Evolutionary conservation across 2,113 vertebrate genomes (phyloP).

Genomic region (Charina bottae): DNA sequence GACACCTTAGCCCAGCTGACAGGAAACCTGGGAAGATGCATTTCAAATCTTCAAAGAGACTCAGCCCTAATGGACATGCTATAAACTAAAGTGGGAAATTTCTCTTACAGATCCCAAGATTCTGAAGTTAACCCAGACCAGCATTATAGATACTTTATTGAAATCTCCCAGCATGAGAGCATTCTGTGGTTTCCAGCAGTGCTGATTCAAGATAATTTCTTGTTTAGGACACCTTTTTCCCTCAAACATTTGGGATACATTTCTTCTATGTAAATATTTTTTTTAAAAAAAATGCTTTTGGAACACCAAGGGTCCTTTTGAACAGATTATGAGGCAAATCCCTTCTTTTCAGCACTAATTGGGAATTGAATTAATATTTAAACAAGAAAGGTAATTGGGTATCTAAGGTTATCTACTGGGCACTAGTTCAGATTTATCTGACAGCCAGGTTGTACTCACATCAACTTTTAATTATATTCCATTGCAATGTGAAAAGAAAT

Average conservation of each 20-base stretch:
- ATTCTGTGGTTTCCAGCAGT: background rate
- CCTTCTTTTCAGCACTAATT: background rate
- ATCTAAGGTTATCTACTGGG: conserved; percentile 21
- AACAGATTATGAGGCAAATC: background rate
- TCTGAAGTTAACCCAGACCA: background rate
- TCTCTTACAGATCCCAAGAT: background rate
- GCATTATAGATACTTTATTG: background rate
- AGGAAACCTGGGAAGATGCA: background rate
- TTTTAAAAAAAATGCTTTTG: conserved; percentile 11
- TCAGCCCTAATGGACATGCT: background rate
- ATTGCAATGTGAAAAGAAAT: background rate
- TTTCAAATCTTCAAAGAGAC: background rate
- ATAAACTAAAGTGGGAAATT: background rate
- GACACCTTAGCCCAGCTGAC: background rate
- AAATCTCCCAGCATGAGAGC: background rate
- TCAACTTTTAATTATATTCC: background rate
- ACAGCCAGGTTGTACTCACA: conserved; percentile 12
- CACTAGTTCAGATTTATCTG: background rate
- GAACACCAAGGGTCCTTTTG: background rate
- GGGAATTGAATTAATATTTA: background rate
- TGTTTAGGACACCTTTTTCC: background rate
- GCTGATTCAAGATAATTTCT: background rate
- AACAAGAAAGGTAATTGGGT: background rate
- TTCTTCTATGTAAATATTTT: conserved; percentile 20
- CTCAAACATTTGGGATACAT: background rate